phyloP scores from a whole-genome alignment of 30 jellyfish, hydroid and myxozoan species.

The Hydra vulgaris region DNA sequence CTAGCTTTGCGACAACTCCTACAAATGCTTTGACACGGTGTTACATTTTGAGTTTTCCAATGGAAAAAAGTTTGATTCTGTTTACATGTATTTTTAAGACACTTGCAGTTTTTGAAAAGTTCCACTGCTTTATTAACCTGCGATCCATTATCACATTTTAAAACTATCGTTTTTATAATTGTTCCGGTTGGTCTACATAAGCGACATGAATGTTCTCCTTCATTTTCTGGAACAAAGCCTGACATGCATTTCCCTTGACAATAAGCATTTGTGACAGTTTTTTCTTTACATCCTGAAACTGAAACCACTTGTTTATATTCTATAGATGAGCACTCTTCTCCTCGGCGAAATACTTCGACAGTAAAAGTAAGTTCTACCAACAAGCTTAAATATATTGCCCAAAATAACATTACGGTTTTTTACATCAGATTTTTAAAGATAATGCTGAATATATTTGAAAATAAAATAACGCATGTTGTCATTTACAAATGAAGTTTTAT shows the following conservation, averaged over 20 bases:
- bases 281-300: background rate
- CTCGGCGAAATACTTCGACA: background rate
- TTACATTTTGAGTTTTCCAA: background rate
- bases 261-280: background rate
- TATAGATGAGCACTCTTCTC: background rate
- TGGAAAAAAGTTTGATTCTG: background rate
- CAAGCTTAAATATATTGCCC: background rate
- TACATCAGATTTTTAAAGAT: background rate
- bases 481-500: too few relatives aligned
- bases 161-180: background rate
- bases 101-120: background rate
- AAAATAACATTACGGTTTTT: too few relatives aligned
- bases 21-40: background rate
- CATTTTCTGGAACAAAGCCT: background rate
- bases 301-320: background rate
- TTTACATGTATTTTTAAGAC: background rate
- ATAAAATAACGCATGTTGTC: too few relatives aligned
- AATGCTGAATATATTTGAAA: too few relatives aligned
- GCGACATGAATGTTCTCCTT: background rate
- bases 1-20: conserved; percentile 1
- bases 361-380: background rate
- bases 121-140: background rate
- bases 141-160: background rate
- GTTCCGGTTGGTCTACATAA: background rate
- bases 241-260: conserved; percentile 8